phyloP scores from a whole-genome alignment of 2,113 vertebrate species.

The Rhea pennata region DNA sequence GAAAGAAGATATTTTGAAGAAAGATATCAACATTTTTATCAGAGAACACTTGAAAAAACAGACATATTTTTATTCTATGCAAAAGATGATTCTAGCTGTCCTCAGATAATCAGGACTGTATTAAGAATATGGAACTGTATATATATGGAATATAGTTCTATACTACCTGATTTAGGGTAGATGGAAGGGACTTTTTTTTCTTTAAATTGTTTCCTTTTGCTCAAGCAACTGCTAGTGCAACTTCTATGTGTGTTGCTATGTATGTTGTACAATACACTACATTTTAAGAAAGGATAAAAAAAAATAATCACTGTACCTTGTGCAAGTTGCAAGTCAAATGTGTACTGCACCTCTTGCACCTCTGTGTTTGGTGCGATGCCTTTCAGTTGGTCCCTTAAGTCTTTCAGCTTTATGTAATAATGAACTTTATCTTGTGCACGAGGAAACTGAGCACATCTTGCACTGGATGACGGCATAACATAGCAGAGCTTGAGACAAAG shows the following conservation, averaged over 20 bases:
- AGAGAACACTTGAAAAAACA: neutral
- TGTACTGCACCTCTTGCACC: constrained; percentile 88
- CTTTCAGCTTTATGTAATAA: constrained; percentile 96
- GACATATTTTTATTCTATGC: neutral
- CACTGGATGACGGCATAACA: constrained; percentile 97
- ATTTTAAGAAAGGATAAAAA: neutral
- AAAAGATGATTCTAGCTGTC: neutral
- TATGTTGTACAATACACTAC: neutral
- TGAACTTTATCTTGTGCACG: constrained; percentile 98
- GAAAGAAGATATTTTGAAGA: constrained; percentile 9
- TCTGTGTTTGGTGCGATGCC: constrained; percentile 80
- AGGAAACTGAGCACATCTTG: constrained; percentile 97
- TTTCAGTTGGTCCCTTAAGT: constrained; percentile 92
- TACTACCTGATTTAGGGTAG: neutral
- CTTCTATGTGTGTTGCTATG: neutral
- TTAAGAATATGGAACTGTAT: neutral
- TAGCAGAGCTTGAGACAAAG: constrained; percentile 86
- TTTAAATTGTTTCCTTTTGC: neutral
- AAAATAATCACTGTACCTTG: constrained; percentile 80
- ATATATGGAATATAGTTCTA: neutral
- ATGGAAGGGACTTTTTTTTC: neutral
- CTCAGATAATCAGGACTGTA: neutral
- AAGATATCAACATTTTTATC: neutral
- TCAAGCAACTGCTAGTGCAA: neutral
- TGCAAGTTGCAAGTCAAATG: constrained; percentile 89